Percentiles rank a stretch among this genome's conserved stretches.
These are phyloP conservation scores for Lasioglossum vierecki DNA, from an alignment of 2,888 invertebrate species.

Conservation along the genomic window DNA sequence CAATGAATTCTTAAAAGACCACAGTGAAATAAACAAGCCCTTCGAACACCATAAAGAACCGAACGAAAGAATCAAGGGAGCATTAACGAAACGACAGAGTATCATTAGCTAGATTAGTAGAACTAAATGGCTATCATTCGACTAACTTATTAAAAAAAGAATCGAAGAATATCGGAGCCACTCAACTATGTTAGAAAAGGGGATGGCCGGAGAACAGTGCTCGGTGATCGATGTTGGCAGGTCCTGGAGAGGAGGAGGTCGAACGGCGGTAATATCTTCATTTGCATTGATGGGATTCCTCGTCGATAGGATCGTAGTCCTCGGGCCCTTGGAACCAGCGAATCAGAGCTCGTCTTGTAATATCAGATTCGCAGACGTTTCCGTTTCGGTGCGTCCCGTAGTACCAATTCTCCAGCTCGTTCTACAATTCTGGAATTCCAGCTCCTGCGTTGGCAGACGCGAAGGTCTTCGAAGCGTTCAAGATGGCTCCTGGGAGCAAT, in stretches of 20 bases:
- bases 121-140: neutral
- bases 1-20: neutral
- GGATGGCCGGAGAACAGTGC: constrained; percentile 20
- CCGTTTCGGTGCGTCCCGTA: neutral
- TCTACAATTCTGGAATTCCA: neutral
- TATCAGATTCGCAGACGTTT: constrained; percentile 8
- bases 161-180: neutral
- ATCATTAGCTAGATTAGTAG: neutral
- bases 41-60: neutral
- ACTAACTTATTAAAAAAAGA: neutral
- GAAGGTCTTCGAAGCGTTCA: neutral
- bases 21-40: neutral
- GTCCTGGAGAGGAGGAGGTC: constrained; percentile 26
- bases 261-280: constrained; percentile 69
- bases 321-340: constrained; percentile 23
- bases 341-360: constrained; percentile 15
- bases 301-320: constrained; percentile 58
- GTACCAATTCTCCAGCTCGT: neutral
- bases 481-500: neutral
- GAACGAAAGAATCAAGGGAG: neutral
- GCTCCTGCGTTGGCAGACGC: neutral
- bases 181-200: neutral
- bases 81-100: neutral
- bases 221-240: constrained; percentile 56
- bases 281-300: constrained; percentile 71